Evolutionary conservation across 2,888 invertebrate genomes (phyloP).

Genomic region (Acrocera orbiculus): DNA sequence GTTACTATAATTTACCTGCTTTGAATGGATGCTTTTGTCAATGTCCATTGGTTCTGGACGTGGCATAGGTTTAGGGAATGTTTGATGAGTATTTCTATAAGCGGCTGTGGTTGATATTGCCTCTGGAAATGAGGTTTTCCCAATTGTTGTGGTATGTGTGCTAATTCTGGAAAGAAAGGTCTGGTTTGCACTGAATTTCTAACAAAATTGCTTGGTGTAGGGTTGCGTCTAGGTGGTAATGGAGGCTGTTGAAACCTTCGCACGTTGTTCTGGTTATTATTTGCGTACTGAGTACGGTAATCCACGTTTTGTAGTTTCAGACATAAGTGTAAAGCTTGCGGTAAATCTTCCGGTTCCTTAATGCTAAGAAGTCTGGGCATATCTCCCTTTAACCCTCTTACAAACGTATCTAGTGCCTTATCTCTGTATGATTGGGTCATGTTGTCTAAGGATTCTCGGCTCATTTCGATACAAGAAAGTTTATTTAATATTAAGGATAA

Average conservation of each 20-base stretch:
- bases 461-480: slow-evolving; percentile 11
- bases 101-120: neutral
- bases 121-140: too few relatives aligned
- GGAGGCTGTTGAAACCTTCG: neutral
- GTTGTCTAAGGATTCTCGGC: slow-evolving; percentile 9
- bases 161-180: slow-evolving; percentile 2
- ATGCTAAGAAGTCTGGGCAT: slow-evolving; percentile 5
- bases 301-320: slow-evolving; percentile 3
- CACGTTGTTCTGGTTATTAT: neutral
- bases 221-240: slow-evolving; percentile 1
- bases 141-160: neutral
- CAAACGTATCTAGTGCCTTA: slow-evolving; percentile 14
- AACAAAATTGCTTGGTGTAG: too few relatives aligned
- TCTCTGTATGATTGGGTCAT: slow-evolving; percentile 11
- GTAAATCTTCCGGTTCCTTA: slow-evolving; percentile 2
- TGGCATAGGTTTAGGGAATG: slow-evolving; percentile 7
- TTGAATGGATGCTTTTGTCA: slow-evolving; percentile 6
- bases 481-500: slow-evolving; percentile 14
- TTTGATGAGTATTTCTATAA: neutral
- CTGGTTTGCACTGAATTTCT: neutral
- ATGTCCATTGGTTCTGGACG: slow-evolving; percentile 11
- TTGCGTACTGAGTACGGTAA: slow-evolving; percentile 1
- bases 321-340: slow-evolving; percentile 1
- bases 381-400: slow-evolving; percentile 12
- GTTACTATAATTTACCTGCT: slow-evolving; percentile 9